These are phyloP conservation scores for Tenualosa ilisha DNA, from an alignment of 2,797 vertebrate species.

Conservation along the genomic window DNA sequence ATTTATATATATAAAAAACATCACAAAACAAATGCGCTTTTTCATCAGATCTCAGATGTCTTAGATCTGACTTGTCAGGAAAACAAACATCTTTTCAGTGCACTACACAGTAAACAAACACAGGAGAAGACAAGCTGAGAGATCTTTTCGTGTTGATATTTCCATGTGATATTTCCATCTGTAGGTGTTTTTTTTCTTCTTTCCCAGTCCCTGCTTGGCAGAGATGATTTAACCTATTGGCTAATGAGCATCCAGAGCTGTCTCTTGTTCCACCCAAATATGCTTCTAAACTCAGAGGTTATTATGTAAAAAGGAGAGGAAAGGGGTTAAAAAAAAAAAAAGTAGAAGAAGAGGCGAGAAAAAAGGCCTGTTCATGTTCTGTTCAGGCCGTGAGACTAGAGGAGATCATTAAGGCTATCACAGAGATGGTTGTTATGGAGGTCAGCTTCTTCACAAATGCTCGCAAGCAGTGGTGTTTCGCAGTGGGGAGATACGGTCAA, in stretches of 20 bases:
- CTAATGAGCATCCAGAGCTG: background rate
- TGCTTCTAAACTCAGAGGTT: background rate
- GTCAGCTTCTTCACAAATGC: background rate
- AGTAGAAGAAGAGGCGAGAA: no score
- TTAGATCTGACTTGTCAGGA: background rate
- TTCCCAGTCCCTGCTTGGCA: background rate
- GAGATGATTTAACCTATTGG: background rate
- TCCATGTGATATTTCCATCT: background rate
- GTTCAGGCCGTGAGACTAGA: background rate
- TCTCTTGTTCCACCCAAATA: slow-evolving; percentile 6
- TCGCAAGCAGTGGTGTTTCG: no score
- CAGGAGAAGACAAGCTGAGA: background rate
- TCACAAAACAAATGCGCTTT: background rate
- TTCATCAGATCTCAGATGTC: background rate
- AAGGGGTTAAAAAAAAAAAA: background rate
- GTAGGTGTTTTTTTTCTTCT: background rate
- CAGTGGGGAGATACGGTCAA: background rate
- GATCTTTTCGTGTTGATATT: background rate
- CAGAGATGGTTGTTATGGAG: background rate
- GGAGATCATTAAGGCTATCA: background rate
- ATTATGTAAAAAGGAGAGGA: background rate
- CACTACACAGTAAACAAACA: background rate
- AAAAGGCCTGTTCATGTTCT: no score
- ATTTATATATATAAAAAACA: background rate
- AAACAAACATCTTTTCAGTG: background rate